Conservation (phyloP, 2,888 invertebrate species). For the Microctonus brassicae region DNA sequence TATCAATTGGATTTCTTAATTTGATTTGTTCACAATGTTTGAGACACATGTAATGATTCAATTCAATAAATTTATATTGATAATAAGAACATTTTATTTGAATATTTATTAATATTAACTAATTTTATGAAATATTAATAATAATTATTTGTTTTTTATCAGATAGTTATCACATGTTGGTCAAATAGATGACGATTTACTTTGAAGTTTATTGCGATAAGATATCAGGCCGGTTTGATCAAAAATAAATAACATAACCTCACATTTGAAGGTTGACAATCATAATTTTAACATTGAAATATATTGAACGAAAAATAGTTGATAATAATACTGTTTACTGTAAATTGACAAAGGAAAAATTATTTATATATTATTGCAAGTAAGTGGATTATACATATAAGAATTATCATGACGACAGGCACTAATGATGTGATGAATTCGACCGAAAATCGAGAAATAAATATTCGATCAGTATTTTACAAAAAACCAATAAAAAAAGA, state of each 20-base stretch:
- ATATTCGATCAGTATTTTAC: constrained; percentile 54
- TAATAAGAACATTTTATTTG: too few species aligned
- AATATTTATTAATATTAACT: too few species aligned
- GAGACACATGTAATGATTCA: too few species aligned
- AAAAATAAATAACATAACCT: neutral
- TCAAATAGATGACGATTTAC: too few species aligned
- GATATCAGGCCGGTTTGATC: neutral
- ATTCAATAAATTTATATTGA: neutral
- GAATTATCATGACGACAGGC: neutral
- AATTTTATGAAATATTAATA: too few species aligned
- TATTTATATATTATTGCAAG: neutral
- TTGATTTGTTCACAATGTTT: too few species aligned
- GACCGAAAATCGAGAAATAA: constrained; percentile 3
- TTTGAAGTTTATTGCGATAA: too few species aligned
- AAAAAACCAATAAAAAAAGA: constrained; percentile 63
- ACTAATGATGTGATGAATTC: neutral
- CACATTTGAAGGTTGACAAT: neutral
- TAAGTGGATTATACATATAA: too few species aligned
- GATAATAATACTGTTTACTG: neutral
- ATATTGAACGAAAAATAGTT: neutral
- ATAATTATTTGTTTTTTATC: too few species aligned
- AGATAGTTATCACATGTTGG: too few species aligned
- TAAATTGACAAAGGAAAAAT: neutral
- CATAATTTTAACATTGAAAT: too few species aligned
- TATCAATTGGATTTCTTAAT: neutral